These are phyloP conservation scores for Polypedilum pembai DNA, from an alignment of 1,140 invertebrate genomes.

Conservation along the genomic window DNA sequence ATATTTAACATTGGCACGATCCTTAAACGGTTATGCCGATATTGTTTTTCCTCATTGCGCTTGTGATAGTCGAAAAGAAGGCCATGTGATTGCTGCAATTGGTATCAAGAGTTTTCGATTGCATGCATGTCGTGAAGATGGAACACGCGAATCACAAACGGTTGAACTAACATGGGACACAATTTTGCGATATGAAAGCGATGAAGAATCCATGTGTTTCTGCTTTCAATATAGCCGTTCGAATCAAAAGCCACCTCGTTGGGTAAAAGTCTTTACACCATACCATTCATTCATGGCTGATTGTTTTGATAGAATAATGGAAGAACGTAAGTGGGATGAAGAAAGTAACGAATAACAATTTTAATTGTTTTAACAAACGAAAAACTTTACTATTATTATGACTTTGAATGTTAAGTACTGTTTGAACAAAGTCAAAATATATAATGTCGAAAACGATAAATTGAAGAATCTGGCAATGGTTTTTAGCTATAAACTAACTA, in stretches of 20 bases:
- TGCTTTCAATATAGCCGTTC: slow-evolving; percentile 73
- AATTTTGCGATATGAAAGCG: slow-evolving; percentile 76
- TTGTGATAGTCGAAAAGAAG: slow-evolving; percentile 89
- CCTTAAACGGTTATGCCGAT: slow-evolving; percentile 84
- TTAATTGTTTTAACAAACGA: background rate
- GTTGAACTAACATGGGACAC: slow-evolving; percentile 78
- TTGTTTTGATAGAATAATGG: slow-evolving; percentile 88
- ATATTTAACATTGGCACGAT: slow-evolving; percentile 78
- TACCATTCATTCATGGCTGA: slow-evolving; percentile 88
- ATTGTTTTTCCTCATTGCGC: slow-evolving; percentile 90
- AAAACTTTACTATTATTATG: background rate
- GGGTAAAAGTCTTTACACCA: slow-evolving; percentile 72
- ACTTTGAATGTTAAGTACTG: background rate
- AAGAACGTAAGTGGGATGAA: slow-evolving; percentile 76
- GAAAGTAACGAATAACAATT: slow-evolving; percentile 62
- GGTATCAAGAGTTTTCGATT: slow-evolving; percentile 69
- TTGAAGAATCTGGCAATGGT: background rate
- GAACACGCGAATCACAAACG: slow-evolving; percentile 72
- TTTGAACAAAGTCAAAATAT: background rate
- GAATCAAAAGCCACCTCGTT: slow-evolving; percentile 67
- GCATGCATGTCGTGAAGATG: slow-evolving; percentile 81
- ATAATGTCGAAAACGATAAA: background rate
- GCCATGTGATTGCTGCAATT: slow-evolving; percentile 77
- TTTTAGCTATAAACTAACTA: background rate
- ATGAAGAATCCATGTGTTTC: slow-evolving; percentile 86